Percentiles rank a stretch among this genome's conserved stretches.
These are phyloP conservation scores for Drepanosiphum platanoidis DNA, from an alignment of 2,888 invertebrate species.

Conservation along the genomic window DNA sequence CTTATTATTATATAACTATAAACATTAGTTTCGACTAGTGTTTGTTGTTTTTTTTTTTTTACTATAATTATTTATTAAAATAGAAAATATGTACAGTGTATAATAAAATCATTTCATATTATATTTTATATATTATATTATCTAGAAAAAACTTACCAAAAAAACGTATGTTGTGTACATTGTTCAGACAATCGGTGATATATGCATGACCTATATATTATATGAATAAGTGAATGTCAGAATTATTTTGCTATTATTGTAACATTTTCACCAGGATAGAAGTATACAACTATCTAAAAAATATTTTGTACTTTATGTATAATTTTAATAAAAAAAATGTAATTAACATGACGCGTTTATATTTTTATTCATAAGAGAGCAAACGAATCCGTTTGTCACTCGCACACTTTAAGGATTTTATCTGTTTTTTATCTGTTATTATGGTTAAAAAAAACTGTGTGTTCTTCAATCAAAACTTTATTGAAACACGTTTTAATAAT, in stretches of 20 bases:
- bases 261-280: background rate
- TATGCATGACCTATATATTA: background rate
- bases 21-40: background rate
- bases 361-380: no score
- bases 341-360: no score
- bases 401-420: no score
- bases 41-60: constrained; percentile 32
- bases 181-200: background rate
- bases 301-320: background rate
- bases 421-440: no score
- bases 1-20: constrained; percentile 3
- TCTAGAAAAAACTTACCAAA: constrained; percentile 18
- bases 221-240: background rate
- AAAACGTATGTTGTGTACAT: background rate
- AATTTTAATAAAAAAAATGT: background rate
- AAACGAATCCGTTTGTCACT: no score
- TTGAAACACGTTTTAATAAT: no score
- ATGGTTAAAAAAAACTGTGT: no score
- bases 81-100: constrained; percentile 51
- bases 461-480: no score
- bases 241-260: background rate
- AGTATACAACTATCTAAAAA: background rate
- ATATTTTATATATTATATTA: constrained; percentile 8
- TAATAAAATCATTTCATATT: constrained; percentile 25
- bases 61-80: constrained; percentile 55